Evolutionary conservation across 2,113 vertebrate species (phyloP).

Genomic region (Camelus dromedarius): DNA sequence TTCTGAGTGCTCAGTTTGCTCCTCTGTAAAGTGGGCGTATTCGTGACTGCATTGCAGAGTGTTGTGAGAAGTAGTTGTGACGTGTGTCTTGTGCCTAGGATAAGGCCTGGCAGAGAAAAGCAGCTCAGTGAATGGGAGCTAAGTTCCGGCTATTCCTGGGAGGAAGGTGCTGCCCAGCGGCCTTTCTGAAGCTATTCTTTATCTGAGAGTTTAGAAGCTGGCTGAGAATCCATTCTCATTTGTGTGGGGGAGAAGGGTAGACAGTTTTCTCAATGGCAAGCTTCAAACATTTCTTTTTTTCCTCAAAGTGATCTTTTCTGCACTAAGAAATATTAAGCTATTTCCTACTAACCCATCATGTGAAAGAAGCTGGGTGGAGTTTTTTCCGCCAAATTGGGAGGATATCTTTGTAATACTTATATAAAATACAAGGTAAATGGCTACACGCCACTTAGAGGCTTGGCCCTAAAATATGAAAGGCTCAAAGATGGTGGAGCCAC

Average conservation of each 20-base stretch:
- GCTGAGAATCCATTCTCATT: neutral
- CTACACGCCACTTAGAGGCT: neutral
- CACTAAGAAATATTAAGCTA: neutral
- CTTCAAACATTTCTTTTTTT: neutral
- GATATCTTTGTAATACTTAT: neutral
- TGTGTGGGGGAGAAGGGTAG: neutral
- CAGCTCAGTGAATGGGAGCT: neutral
- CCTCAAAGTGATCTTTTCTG: neutral
- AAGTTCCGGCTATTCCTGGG: neutral
- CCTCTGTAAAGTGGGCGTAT: neutral
- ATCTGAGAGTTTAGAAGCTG: neutral
- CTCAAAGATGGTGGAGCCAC: neutral
- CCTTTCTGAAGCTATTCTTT: neutral
- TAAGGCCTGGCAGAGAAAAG: neutral
- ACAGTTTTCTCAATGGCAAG: neutral
- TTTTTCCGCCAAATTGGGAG: neutral
- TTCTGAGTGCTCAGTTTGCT: neutral
- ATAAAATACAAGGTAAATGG: neutral
- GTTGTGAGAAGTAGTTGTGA: neutral
- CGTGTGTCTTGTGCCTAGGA: fast-evolving
- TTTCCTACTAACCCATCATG: neutral
- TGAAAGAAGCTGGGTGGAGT: neutral
- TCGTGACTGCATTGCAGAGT: neutral
- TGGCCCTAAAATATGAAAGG: neutral
- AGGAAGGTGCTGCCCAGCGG: neutral